phyloP scores from a whole-genome alignment of 2,113 vertebrate genomes.

The Neolamprologus kungweensis region DNA sequence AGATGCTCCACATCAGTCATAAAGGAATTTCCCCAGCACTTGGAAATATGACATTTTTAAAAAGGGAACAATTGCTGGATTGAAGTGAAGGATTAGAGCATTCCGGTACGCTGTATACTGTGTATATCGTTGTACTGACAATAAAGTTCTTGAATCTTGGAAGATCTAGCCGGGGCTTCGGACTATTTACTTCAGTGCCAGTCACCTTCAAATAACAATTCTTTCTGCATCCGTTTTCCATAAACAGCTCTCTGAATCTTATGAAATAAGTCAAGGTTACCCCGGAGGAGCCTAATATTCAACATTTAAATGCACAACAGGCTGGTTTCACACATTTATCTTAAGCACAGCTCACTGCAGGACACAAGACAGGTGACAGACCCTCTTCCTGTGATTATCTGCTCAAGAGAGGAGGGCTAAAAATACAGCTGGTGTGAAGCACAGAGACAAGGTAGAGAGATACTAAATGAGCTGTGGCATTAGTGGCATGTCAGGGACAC shows the following conservation, averaged over 20 bases:
- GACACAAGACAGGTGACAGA: slow-evolving; percentile 30
- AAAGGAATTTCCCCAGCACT: neutral
- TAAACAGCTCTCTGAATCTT: neutral
- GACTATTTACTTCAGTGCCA: neutral
- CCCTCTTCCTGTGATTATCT: slow-evolving; percentile 50
- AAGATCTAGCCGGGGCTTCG: neutral
- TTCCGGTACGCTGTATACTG: neutral
- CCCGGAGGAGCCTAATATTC: neutral
- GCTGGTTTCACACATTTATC: neutral
- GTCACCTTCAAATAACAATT: neutral
- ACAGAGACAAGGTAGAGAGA: slow-evolving; percentile 54
- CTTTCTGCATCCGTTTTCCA: neutral
- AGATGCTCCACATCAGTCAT: neutral
- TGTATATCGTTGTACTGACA: neutral
- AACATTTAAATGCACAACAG: neutral
- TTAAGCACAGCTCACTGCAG: neutral
- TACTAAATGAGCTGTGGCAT: slow-evolving; percentile 47
- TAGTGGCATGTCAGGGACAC: slow-evolving; percentile 44
- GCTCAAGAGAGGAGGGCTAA: slow-evolving; percentile 57
- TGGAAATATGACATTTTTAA: neutral
- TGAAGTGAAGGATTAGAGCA: neutral
- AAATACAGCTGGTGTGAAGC: slow-evolving; percentile 63
- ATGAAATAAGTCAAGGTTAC: neutral
- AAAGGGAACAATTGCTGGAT: neutral
- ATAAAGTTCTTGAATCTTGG: neutral